A percentile compares a stretch with the other conserved stretches of the same genome.
phyloP scores from a whole-genome alignment of 23 tunicate genomes.

The Phallusia fumigata region DNA sequence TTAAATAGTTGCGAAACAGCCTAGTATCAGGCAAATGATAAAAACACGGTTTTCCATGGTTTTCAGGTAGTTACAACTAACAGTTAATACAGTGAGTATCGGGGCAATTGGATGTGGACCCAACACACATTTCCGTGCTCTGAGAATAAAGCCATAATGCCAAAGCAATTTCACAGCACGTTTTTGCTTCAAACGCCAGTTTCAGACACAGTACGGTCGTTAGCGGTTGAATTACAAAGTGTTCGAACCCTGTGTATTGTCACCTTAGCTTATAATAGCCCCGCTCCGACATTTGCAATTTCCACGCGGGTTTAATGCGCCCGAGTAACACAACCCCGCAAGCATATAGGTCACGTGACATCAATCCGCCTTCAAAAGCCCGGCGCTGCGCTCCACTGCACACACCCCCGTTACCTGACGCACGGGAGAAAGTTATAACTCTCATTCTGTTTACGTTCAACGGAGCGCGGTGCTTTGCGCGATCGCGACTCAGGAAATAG shows the following conservation, averaged over 20 bases:
- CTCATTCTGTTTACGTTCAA: background rate
- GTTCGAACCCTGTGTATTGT: background rate
- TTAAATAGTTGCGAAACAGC: too few species aligned
- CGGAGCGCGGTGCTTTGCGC: background rate
- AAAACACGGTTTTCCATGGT: too few species aligned
- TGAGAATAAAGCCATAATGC: too few species aligned
- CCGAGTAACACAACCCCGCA: background rate
- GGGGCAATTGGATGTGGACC: too few species aligned
- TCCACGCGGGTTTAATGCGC: background rate
- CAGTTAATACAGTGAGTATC: too few species aligned
- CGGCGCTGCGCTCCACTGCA: background rate
- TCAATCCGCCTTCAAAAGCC: background rate
- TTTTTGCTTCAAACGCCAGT: background rate
- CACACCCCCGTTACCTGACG: background rate
- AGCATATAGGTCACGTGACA: background rate
- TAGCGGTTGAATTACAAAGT: background rate
- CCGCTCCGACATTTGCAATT: background rate
- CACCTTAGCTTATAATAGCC: background rate
- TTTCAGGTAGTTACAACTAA: too few species aligned
- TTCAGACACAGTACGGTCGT: background rate
- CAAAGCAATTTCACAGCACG: too few species aligned
- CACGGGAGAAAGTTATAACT: background rate
- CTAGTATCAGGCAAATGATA: too few species aligned
- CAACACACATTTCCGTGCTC: too few species aligned
- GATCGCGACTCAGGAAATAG: background rate